Evolutionary conservation across 1,140 invertebrate species (phyloP).

Genomic region (Trachelipus rathkii): DNA sequence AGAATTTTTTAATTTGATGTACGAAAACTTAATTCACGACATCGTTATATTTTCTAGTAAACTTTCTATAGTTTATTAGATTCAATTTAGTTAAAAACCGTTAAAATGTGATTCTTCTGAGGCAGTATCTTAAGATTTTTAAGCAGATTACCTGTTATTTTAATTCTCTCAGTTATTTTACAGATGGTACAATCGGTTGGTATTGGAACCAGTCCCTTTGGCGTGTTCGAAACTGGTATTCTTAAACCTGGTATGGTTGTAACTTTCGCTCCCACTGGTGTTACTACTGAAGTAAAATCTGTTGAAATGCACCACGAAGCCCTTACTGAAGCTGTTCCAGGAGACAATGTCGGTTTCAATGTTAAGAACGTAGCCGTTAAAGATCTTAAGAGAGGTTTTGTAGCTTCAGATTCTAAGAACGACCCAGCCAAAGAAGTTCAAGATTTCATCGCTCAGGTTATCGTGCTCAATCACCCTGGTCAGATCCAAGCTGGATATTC

Average conservation of each 20-base stretch:
- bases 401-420: constrained; percentile 94
- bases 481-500: constrained; percentile 96
- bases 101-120: too few relatives aligned
- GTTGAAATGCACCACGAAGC: constrained; percentile 99
- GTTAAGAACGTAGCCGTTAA: constrained; percentile 99
- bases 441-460: constrained; percentile 93
- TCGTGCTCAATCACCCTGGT: constrained; percentile 95
- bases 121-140: too few relatives aligned
- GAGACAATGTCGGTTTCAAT: constrained; percentile 99
- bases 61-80: too few relatives aligned
- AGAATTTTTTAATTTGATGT: too few relatives aligned
- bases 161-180: too few relatives aligned
- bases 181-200: constrained; percentile 99
- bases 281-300: constrained; percentile 98
- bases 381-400: constrained; percentile 92
- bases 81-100: too few relatives aligned
- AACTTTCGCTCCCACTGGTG: constrained; percentile 86
- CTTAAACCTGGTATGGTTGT: constrained; percentile 97
- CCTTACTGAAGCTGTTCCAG: constrained; percentile 85
- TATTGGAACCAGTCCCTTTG: constrained; percentile 98
- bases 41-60: too few relatives aligned
- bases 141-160: too few relatives aligned
- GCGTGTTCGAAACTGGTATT: constrained; percentile 96
- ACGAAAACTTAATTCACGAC: too few relatives aligned
- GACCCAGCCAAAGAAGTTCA: constrained; percentile 87